Percentiles rank a stretch among this genome's conserved stretches.
Evolutionary conservation across 2,797 vertebrate genomes (phyloP).

Genomic region (Staurois parvus): DNA sequence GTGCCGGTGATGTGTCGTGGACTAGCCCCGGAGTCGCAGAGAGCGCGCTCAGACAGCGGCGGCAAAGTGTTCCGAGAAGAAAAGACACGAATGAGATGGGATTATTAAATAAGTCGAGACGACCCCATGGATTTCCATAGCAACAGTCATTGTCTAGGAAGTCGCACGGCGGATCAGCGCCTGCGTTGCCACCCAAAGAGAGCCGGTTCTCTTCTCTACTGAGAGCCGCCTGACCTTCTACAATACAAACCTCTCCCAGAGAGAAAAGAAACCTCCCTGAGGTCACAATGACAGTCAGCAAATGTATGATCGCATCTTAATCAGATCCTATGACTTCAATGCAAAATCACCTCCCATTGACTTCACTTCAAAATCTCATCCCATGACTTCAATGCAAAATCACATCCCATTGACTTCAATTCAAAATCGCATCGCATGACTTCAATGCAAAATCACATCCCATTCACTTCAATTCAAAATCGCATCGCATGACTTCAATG

Average conservation of each 20-base stretch:
- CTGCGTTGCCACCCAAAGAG: not conserved
- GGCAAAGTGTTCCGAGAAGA: not conserved
- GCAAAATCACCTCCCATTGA: too few species aligned
- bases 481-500: too few species aligned
- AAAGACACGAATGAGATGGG: slow-evolving; percentile 27
- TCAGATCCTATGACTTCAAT: too few species aligned
- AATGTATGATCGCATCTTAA: not conserved
- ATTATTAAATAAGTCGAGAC: slow-evolving; percentile 34
- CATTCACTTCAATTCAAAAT: too few species aligned
- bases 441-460: too few species aligned
- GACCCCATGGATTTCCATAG: slow-evolving; percentile 52
- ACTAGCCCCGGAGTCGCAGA: not conserved
- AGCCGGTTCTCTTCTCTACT: not conserved
- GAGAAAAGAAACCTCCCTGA: not conserved
- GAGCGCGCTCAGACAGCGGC: not conserved
- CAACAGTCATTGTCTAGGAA: slow-evolving; percentile 46
- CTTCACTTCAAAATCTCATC: too few species aligned
- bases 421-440: too few species aligned
- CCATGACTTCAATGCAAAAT: too few species aligned
- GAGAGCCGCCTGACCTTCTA: slow-evolving; percentile 18
- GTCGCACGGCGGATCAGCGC: not conserved
- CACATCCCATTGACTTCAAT: too few species aligned
- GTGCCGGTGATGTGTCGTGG: not conserved
- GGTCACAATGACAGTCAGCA: too few species aligned
- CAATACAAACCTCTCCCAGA: not conserved